Conservation (phyloP, 1,140 invertebrate genomes). For the Drosophila trapezifrons region DNA sequence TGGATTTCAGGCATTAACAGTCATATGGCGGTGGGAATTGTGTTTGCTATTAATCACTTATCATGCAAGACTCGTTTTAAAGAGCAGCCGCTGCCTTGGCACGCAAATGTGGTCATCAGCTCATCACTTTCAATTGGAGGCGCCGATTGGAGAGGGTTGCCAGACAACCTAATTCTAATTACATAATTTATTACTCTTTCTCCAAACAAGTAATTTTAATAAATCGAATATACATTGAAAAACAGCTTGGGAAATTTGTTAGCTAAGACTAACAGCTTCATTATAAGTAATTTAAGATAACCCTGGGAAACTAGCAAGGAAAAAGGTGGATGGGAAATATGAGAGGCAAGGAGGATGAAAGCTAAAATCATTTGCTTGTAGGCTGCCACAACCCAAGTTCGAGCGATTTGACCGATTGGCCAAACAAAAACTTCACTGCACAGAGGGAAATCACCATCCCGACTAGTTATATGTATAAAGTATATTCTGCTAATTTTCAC, state of each 20-base stretch:
- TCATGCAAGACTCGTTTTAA: constrained; percentile 46
- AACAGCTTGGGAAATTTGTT: constrained; percentile 40
- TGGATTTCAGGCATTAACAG: constrained; percentile 18
- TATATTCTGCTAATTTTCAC: neutral
- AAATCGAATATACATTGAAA: constrained; percentile 59
- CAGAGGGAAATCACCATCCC: constrained; percentile 14
- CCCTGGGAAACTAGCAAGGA: constrained; percentile 26
- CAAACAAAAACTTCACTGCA: constrained; percentile 59
- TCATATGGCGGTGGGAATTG: constrained; percentile 35
- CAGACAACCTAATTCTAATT: constrained; percentile 42
- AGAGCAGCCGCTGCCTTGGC: constrained; percentile 17
- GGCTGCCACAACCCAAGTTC: constrained; percentile 53
- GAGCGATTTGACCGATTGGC: constrained; percentile 73
- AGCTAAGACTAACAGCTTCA: constrained; percentile 34
- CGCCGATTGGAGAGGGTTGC: constrained; percentile 65
- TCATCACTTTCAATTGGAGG: constrained; percentile 53
- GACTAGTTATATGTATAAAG: neutral
- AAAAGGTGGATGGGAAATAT: constrained; percentile 6
- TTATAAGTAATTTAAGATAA: constrained; percentile 44
- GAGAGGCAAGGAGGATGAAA: constrained; percentile 3
- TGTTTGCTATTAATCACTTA: constrained; percentile 50
- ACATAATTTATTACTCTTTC: constrained; percentile 25
- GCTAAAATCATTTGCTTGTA: constrained; percentile 77
- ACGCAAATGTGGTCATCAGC: constrained; percentile 55
- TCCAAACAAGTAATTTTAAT: constrained; percentile 42